Evolutionary conservation across 2,113 vertebrate species (phyloP).

Genomic region (Camelus dromedarius): DNA sequence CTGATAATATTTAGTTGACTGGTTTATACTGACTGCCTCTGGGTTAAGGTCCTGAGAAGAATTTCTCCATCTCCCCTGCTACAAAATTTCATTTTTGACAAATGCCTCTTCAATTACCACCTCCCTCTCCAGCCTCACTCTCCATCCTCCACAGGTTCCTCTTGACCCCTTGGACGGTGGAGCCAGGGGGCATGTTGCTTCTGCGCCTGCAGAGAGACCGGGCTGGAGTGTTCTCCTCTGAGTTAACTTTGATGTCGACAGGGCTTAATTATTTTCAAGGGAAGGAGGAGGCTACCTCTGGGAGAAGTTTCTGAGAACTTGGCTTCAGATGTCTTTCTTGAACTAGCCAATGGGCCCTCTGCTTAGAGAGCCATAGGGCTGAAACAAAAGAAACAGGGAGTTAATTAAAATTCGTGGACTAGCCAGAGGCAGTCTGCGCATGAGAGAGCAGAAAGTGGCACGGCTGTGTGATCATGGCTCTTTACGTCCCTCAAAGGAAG

Average conservation of each 20-base stretch:
- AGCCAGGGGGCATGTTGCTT: too few relatives aligned
- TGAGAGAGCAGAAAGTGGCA: not conserved
- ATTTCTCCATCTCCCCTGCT: not conserved
- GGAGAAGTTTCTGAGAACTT: not conserved
- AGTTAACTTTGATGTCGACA: not conserved
- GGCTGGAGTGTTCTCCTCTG: not conserved
- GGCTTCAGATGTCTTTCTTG: not conserved
- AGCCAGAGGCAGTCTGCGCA: not conserved
- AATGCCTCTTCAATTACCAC: rapidly evolving
- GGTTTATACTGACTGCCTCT: not conserved
- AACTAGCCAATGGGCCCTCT: not conserved
- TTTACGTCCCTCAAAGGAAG: not conserved
- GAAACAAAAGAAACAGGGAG: not conserved
- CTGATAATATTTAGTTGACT: rapidly evolving
- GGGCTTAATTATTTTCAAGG: not conserved
- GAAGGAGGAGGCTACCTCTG: not conserved
- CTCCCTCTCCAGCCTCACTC: rapidly evolving
- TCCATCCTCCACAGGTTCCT: rapidly evolving
- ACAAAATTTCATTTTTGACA: not conserved
- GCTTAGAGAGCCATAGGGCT: not conserved
- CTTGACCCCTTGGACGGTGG: rapidly evolving
- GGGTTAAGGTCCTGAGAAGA: not conserved
- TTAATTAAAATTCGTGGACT: constrained; percentile 15
- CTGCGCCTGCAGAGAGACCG: not conserved
- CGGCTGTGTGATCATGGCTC: not conserved